Percentiles rank a stretch among this genome's conserved stretches.
phyloP scores from a whole-genome alignment of 2,113 vertebrate genomes.

The Tachysurus vachellii region DNA sequence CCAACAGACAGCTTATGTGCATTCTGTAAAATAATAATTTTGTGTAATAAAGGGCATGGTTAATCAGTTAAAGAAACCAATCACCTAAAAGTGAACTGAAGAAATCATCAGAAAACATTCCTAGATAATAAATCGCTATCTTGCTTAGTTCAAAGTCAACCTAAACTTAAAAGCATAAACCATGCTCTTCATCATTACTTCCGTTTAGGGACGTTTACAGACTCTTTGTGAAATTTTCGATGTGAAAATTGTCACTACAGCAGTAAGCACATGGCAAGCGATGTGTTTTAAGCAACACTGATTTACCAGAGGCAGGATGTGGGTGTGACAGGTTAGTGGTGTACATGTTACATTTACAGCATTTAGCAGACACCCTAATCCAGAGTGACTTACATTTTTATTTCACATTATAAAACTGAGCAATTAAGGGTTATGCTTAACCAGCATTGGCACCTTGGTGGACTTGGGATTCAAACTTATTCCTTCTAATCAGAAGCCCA shows the following conservation, averaged over 20 bases:
- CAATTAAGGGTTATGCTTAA: too few species aligned
- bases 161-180: neutral
- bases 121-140: neutral
- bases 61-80: neutral
- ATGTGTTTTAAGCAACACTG: neutral
- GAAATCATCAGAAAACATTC: neutral
- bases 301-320: neutral
- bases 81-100: neutral
- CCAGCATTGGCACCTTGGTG: too few species aligned
- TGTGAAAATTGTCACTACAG: neutral
- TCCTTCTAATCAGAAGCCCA: too few species aligned
- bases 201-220: neutral
- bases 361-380: too few species aligned
- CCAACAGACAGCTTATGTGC: too few species aligned
- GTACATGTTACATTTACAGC: too few species aligned
- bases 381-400: too few species aligned
- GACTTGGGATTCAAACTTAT: too few species aligned
- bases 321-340: neutral
- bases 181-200: neutral
- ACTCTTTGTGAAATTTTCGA: neutral
- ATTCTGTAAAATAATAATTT: constrained; percentile 7
- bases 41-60: neutral
- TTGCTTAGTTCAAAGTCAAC: too few species aligned
- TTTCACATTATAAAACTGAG: too few species aligned
- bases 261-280: neutral